A percentile compares a stretch with the other conserved stretches of the same genome.
Conservation (phyloP, 1,140 invertebrate species). For the Teleopsis dalmanni region DNA sequence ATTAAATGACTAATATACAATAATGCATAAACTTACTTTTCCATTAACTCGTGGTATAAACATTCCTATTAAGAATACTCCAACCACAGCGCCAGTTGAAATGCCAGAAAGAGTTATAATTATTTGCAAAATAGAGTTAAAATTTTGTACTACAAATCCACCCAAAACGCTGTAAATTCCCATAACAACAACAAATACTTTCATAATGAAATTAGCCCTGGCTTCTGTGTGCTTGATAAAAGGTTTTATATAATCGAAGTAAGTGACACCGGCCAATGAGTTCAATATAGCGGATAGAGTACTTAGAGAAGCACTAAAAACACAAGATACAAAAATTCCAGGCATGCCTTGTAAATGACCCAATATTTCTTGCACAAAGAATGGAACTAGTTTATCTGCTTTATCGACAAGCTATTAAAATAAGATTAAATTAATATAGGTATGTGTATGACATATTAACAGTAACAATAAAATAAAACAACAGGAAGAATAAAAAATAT, state of each 20-base stretch:
- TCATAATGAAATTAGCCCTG: conserved; percentile 55
- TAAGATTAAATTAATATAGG: no score
- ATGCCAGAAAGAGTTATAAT: conserved; percentile 54
- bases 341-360: conserved; percentile 49
- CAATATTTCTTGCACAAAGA: conserved; percentile 55
- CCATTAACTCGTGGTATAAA: conserved; percentile 60
- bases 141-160: conserved; percentile 57
- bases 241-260: conserved; percentile 62
- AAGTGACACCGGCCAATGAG: conserved; percentile 63
- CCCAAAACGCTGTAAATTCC: conserved; percentile 52
- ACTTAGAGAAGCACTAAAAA: conserved; percentile 60
- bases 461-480: no score
- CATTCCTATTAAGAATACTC: conserved; percentile 66
- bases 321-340: conserved; percentile 56
- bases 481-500: no score
- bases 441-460: no score
- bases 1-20: no score
- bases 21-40: conserved; percentile 49
- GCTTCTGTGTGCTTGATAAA: conserved; percentile 49
- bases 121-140: conserved; percentile 55
- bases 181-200: conserved; percentile 51
- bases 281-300: conserved; percentile 63
- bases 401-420: conserved; percentile 35
- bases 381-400: conserved; percentile 51
- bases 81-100: conserved; percentile 60